Evolutionary conservation across 2,888 invertebrate species (phyloP).

Genomic region (Lasioglossum zephyrum): DNA sequence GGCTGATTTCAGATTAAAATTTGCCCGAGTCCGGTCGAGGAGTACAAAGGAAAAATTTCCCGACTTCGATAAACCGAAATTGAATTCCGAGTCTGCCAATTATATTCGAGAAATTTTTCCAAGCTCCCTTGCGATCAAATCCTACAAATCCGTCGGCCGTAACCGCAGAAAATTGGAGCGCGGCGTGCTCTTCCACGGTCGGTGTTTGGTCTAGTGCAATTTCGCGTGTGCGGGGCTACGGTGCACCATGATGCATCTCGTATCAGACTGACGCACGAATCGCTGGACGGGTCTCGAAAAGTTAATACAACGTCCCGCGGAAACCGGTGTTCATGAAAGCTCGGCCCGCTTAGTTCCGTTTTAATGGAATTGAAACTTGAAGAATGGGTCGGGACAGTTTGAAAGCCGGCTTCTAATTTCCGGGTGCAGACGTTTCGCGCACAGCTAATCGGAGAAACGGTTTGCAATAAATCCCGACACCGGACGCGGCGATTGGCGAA

Average conservation of each 20-base stretch:
- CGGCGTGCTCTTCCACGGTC: not conserved
- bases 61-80: not conserved
- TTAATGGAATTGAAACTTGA: slow-evolving; percentile 11
- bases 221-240: not conserved
- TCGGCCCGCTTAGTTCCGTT: not conserved
- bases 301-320: slow-evolving; percentile 23
- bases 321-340: slow-evolving; percentile 21
- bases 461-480: not conserved
- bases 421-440: not conserved
- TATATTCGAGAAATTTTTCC: not conserved
- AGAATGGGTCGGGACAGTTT: not conserved
- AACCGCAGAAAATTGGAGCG: not conserved
- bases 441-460: not conserved
- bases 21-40: not conserved
- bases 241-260: not conserved
- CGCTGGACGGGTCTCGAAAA: not conserved
- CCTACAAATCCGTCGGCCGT: not conserved
- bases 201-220: not conserved
- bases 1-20: not conserved
- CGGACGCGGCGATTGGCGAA: not conserved
- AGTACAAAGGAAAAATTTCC: not conserved
- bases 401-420: not conserved
- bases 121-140: not conserved
- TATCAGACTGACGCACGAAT: not conserved
- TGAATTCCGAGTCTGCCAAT: not conserved